phyloP scores from a whole-genome alignment of 2,797 vertebrate species.

The Thripadectes ignobilis region DNA sequence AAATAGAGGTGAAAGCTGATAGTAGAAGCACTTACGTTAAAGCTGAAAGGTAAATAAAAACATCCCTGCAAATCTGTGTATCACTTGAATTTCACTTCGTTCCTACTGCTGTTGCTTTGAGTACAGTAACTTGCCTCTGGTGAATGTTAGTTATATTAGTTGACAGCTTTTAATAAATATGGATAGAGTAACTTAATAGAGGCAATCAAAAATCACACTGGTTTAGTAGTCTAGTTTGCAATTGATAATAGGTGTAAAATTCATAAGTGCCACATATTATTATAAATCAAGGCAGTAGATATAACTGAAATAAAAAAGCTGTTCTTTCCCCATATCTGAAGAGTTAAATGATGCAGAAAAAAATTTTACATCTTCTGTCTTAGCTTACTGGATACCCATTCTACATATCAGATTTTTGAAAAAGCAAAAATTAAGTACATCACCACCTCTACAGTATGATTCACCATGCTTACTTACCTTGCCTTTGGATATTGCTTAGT shows the following conservation, averaged over 20 bases:
- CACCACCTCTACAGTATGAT: too few relatives aligned
- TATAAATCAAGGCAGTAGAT: background rate
- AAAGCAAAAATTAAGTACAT: background rate
- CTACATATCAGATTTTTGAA: background rate
- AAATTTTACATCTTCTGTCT: background rate
- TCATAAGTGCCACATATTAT: background rate
- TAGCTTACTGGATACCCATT: background rate
- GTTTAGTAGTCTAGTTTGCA: background rate
- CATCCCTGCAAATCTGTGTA: background rate
- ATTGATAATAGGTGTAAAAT: background rate
- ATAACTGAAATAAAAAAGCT: background rate
- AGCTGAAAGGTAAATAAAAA: background rate
- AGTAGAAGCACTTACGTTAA: background rate
- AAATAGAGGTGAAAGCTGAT: background rate
- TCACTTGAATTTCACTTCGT: background rate
- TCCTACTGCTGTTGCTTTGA: background rate
- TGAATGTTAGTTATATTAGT: background rate
- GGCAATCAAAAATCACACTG: background rate
- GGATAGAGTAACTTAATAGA: background rate
- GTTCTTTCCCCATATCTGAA: background rate
- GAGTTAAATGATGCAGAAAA: background rate
- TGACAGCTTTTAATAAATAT: background rate
- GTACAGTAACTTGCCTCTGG: background rate
- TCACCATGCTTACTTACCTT: background rate
- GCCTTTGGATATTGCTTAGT: background rate